Percentiles rank a stretch among this genome's conserved stretches.
These are phyloP conservation scores for Notothenia coriiceps DNA, from an alignment of 2,113 vertebrate species.

Conservation along the genomic window DNA sequence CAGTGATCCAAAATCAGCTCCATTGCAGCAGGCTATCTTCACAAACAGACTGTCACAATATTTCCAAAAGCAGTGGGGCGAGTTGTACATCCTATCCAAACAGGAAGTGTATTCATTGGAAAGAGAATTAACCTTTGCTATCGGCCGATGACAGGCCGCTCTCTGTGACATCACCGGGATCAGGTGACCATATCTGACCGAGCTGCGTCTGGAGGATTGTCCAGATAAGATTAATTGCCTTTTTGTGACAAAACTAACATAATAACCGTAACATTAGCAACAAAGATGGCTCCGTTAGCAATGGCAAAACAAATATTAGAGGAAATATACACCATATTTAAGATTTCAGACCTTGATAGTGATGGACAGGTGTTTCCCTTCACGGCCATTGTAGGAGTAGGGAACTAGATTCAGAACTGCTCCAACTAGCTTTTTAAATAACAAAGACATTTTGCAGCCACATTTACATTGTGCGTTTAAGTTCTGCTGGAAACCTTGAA, in stretches of 20 bases:
- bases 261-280: constrained; percentile 63
- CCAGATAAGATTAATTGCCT: constrained; percentile 70
- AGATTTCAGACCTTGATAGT: constrained; percentile 54
- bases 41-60: constrained; percentile 78
- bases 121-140: constrained; percentile 65
- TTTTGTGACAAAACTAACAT: constrained; percentile 69
- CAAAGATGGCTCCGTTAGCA: constrained; percentile 67
- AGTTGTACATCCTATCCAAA: constrained; percentile 58
- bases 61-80: constrained; percentile 58
- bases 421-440: too few relatives aligned
- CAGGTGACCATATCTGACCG: constrained; percentile 60
- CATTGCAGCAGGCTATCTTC: constrained; percentile 30
- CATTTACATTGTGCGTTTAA: neutral
- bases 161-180: constrained; percentile 73
- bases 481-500: neutral
- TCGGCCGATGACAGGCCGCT: constrained; percentile 47
- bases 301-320: constrained; percentile 63
- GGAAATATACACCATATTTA: constrained; percentile 61
- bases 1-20: constrained; percentile 2
- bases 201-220: constrained; percentile 53
- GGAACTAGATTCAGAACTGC: neutral
- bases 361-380: constrained; percentile 35
- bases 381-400: neutral
- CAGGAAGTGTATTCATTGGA: constrained; percentile 62
- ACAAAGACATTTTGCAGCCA: neutral